phyloP scores from a whole-genome alignment of 1,140 invertebrate genomes.

The Campoletis sonorensis region DNA sequence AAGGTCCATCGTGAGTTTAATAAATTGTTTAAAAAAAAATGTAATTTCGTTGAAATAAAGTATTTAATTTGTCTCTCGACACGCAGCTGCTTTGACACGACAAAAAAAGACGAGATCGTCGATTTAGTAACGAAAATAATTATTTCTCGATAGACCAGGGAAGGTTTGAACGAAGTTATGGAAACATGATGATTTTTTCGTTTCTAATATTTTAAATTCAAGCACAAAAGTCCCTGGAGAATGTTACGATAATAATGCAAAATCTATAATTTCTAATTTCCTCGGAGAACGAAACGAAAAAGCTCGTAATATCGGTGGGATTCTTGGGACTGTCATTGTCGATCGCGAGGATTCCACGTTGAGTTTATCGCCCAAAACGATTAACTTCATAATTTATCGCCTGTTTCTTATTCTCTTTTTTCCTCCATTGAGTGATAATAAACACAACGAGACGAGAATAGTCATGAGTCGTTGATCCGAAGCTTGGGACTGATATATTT shows the following conservation, averaged over 20 bases:
- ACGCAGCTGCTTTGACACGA: no score
- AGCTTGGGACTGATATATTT: neutral
- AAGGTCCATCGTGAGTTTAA: no score
- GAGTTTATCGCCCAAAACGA: neutral
- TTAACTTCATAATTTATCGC: neutral
- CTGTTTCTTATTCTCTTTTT: neutral
- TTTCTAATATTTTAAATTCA: no score
- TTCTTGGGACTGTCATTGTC: neutral
- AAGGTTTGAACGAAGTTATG: no score
- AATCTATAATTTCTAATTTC: neutral
- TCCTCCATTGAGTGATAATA: neutral
- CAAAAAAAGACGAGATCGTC: neutral
- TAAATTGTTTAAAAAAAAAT: neutral
- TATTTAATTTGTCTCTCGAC: no score
- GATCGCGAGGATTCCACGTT: neutral
- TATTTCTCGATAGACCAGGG: no score
- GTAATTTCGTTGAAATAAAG: no score
- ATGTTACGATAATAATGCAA: neutral
- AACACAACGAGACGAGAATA: conserved; percentile 7
- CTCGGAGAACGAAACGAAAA: neutral
- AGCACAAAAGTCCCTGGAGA: no score
- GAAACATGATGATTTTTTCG: no score
- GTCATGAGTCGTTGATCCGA: conserved; percentile 7
- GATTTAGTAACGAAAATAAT: no score
- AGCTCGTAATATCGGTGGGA: neutral